Evolutionary conservation across 2,888 invertebrate genomes (phyloP).

Genomic region (Auanema sp.): DNA sequence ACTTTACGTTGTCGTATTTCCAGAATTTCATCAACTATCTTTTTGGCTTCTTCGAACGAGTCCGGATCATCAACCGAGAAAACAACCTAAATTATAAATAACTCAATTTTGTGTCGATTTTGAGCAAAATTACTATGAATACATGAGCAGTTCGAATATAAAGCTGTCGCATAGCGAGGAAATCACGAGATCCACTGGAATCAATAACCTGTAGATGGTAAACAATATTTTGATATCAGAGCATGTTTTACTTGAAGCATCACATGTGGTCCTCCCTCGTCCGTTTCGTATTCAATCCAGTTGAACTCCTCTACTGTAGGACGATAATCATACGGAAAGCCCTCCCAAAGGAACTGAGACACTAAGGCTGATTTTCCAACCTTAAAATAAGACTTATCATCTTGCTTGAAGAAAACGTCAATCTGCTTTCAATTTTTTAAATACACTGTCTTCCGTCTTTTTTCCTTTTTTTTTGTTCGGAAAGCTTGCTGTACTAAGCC

Average conservation of each 20-base stretch:
- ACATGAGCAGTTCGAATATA: constrained; percentile 59
- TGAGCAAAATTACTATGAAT: constrained; percentile 46
- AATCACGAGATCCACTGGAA: constrained; percentile 59
- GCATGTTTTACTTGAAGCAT: constrained; percentile 37
- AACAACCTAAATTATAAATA: constrained; percentile 43
- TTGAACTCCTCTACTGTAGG: constrained; percentile 64
- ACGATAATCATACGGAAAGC: constrained; percentile 54
- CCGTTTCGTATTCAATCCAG: constrained; percentile 62
- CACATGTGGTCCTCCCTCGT: constrained; percentile 24
- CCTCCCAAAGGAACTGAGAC: constrained; percentile 60
- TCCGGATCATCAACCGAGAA: constrained; percentile 47
- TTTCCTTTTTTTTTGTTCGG: background rate
- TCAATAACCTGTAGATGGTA: constrained; percentile 54
- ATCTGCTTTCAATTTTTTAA: too few species aligned
- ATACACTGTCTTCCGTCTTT: background rate
- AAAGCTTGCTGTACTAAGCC: too few species aligned
- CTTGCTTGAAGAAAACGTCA: too few species aligned
- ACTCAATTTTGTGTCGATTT: constrained; percentile 5
- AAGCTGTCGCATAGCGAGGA: constrained; percentile 61
- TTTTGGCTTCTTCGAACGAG: constrained; percentile 53
- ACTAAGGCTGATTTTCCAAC: constrained; percentile 62
- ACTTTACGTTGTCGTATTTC: constrained; percentile 9
- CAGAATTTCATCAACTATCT: constrained; percentile 46
- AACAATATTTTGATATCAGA: background rate
- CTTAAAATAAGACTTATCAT: constrained; percentile 26